Evolutionary conservation across 2,888 invertebrate species (phyloP), one percentile per base, ranked within the genome.

Genomic region (Colostygia pectinataria): DNA sequence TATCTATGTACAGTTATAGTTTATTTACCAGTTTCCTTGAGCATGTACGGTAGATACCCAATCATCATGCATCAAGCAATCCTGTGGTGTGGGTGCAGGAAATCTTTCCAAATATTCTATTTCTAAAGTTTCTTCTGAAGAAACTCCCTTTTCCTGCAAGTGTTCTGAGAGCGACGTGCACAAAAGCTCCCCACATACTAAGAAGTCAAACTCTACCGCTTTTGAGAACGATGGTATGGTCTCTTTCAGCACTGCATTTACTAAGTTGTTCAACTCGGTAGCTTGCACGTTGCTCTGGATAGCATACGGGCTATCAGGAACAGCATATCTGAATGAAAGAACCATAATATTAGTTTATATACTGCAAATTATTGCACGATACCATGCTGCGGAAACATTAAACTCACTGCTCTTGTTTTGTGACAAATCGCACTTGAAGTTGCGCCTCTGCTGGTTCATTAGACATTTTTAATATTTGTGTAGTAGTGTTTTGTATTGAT

Each of bases 11-110:
- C 9, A 31, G 9, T 15, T 10, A 20, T 10, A 23, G 18, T 33
- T 10, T 9, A 20, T 2, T 40, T 55, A 94, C 95, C 95, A 96
- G 72, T 93, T 93, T 28, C 91, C 92, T 53, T 91, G 86, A 28
- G 93, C 91, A 63, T 95, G 93, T 0, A 98, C 94, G 31, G 96
- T 93, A 12, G 97, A 95, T n/a, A 99, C 97, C 99, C 99, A 99
- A 77, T 99, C 99, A 83, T 99, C 98, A 70, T 99, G 98, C 77
- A 97, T 92, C 58, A 99, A 90, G 74, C 97, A 97, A 77, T 98
- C 96, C 74, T 97, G 94, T 0, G 99, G 98, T 68, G 96, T 93
- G 0, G 99, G 99, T 0, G 98, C 95, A 7, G 98, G 97, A 63
- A 95, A 94, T 63, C 96, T 93, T 75, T 97, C 96, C 13, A 99